These are phyloP conservation scores for Pseudolaguvia tuberculata DNA, from an alignment of 2,113 vertebrate species.

Conservation along the genomic window DNA sequence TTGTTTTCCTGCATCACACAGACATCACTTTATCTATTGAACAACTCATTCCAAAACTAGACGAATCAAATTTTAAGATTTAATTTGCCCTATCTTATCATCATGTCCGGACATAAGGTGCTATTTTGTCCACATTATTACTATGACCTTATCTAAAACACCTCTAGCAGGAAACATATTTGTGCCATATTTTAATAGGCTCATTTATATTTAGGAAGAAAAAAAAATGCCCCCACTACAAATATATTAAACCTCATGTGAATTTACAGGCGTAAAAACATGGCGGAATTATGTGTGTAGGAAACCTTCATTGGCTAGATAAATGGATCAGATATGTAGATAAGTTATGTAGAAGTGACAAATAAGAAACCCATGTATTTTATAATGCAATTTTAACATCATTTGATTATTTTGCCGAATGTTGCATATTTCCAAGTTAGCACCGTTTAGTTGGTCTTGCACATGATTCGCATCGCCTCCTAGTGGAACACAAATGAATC, in stretches of 20 bases:
- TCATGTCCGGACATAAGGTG: background rate
- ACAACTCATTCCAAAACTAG: conserved; percentile 3
- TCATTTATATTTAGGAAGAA: conserved; percentile 2
- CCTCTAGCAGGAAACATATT: background rate
- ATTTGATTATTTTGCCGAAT: too few species aligned
- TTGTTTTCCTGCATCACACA: conserved; percentile 21
- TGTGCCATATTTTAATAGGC: background rate
- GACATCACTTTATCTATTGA: conserved; percentile 3
- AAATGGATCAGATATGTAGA: background rate
- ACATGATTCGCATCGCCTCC: too few species aligned
- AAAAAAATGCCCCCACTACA: background rate
- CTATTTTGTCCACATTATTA: conserved; percentile 8
- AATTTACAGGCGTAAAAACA: background rate
- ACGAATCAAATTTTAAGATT: too few species aligned
- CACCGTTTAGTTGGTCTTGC: too few species aligned
- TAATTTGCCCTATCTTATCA: background rate
- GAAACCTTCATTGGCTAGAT: background rate
- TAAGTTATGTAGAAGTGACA: too few species aligned
- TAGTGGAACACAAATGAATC: too few species aligned
- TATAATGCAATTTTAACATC: too few species aligned
- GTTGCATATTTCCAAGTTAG: too few species aligned
- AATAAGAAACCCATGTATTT: too few species aligned
- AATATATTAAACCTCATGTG: background rate
- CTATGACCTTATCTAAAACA: background rate
- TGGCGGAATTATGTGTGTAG: background rate